These are phyloP conservation scores for Musca domestica DNA, from an alignment of 1,140 invertebrate species.

Conservation along the genomic window DNA sequence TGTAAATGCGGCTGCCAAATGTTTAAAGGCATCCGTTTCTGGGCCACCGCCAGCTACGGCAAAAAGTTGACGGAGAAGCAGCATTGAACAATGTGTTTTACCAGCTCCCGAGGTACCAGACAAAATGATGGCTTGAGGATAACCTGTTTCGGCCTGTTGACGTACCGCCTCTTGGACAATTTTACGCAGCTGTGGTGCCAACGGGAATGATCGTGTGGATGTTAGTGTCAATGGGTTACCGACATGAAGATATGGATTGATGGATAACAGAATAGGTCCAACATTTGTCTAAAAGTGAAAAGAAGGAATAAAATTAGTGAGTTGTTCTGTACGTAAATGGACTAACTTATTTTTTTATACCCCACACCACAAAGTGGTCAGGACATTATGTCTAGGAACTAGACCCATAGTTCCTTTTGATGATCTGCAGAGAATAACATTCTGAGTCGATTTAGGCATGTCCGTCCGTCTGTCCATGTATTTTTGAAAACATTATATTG, in stretches of 20 bases:
- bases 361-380: no score
- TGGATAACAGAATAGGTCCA: slow-evolving; percentile 83
- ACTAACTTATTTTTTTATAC: no score
- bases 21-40: slow-evolving; percentile 95
- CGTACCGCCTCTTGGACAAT: slow-evolving; percentile 89
- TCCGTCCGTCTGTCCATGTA: no score
- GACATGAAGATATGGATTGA: slow-evolving; percentile 85
- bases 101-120: slow-evolving; percentile 91
- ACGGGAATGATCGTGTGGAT: slow-evolving; percentile 71
- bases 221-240: slow-evolving; percentile 83
- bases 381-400: no score
- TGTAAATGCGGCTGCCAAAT: slow-evolving; percentile 90
- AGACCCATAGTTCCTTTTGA: no score
- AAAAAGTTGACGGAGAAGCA: slow-evolving; percentile 84
- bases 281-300: slow-evolving; percentile 78
- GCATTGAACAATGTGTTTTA: slow-evolving; percentile 91
- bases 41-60: slow-evolving; percentile 89
- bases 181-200: slow-evolving; percentile 74
- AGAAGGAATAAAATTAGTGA: slow-evolving; percentile 1
- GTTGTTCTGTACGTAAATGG: no score
- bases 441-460: no score
- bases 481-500: no score
- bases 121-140: slow-evolving; percentile 91
- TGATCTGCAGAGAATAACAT: no score
- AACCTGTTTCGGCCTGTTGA: slow-evolving; percentile 90